Evolutionary conservation across 2,888 invertebrate species (phyloP).

Genomic region (Cheilosia vernalis): DNA sequence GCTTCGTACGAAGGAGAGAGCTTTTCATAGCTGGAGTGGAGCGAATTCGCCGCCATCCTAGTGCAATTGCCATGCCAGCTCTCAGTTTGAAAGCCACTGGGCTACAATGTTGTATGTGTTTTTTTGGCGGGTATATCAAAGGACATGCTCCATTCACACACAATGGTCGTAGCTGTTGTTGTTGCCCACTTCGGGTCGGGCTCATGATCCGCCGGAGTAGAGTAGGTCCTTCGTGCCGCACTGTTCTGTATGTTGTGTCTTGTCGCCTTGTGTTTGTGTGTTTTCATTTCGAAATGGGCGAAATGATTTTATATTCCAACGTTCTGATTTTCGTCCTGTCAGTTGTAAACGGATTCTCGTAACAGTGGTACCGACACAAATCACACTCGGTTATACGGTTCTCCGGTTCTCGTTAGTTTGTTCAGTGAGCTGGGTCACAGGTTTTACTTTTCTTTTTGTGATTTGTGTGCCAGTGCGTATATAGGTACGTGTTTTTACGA

Average conservation of each 20-base stretch:
- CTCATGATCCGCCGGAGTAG: slow-evolving; percentile 42
- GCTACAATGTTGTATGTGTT: slow-evolving; percentile 44
- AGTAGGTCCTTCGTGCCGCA: slow-evolving; percentile 39
- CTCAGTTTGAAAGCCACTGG: slow-evolving; percentile 47
- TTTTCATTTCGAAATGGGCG: slow-evolving; percentile 69
- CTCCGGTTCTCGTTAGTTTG: slow-evolving; percentile 52
- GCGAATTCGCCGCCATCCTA: slow-evolving; percentile 39
- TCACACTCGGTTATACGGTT: slow-evolving; percentile 42
- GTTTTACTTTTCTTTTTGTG: slow-evolving; percentile 27
- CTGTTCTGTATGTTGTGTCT: slow-evolving; percentile 6
- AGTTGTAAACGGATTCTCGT: slow-evolving; percentile 75
- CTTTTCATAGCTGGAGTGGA: slow-evolving; percentile 9
- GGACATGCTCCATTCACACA: slow-evolving; percentile 68
- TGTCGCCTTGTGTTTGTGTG: slow-evolving; percentile 27
- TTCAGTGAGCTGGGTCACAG: slow-evolving; percentile 35
- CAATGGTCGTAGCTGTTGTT: slow-evolving; percentile 19
- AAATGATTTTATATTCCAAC: slow-evolving; percentile 75
- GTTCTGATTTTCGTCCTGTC: slow-evolving; percentile 73
- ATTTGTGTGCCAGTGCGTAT: slow-evolving; percentile 50
- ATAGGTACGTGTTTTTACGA: slow-evolving; percentile 22
- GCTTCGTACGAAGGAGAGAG: slow-evolving; percentile 2
- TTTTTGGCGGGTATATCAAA: slow-evolving; percentile 70
- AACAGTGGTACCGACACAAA: slow-evolving; percentile 70
- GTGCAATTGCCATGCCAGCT: not conserved
- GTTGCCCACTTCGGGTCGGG: slow-evolving; percentile 41